A percentile compares a stretch with the other conserved stretches of the same genome.
phyloP scores from a whole-genome alignment of 2,888 invertebrate species.

The Maniola hyperantus region DNA sequence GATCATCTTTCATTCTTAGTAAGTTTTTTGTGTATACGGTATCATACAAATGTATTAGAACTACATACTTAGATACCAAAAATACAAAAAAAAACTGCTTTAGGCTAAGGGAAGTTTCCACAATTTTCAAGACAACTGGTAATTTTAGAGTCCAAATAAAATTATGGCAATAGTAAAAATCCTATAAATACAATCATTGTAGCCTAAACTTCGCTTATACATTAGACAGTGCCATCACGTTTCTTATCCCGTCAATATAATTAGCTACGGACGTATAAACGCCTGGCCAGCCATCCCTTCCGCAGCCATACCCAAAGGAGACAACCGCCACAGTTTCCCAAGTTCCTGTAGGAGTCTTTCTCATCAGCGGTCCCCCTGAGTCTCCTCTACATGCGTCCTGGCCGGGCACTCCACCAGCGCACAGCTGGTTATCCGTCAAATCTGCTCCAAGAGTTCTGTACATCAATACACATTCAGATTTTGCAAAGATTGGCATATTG shows the following conservation, averaged over 20 bases:
- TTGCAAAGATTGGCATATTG: conserved; percentile 80
- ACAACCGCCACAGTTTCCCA: conserved; percentile 86
- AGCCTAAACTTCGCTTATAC: conserved; percentile 19
- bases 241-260: conserved; percentile 85
- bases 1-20: too few species aligned
- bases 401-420: conserved; percentile 86
- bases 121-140: background rate
- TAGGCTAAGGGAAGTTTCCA: background rate
- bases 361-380: conserved; percentile 90
- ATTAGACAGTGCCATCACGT: conserved; percentile 56
- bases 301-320: conserved; percentile 86
- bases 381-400: conserved; percentile 90
- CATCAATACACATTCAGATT: conserved; percentile 76
- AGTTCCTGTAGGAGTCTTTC: conserved; percentile 66
- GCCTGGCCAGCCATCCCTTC: conserved; percentile 85
- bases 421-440: conserved; percentile 83
- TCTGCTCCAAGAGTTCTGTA: conserved; percentile 74
- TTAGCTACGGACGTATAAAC: conserved; percentile 85
- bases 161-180: conserved; percentile 13
- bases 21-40: too few species aligned
- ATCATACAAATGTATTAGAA: too few species aligned
- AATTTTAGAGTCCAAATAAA: too few species aligned
- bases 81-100: background rate
- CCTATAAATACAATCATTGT: conserved; percentile 1
- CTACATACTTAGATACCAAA: background rate